These are phyloP conservation scores for Congeria kusceri DNA, from an alignment of 2,888 invertebrate species.

Conservation along the genomic window DNA sequence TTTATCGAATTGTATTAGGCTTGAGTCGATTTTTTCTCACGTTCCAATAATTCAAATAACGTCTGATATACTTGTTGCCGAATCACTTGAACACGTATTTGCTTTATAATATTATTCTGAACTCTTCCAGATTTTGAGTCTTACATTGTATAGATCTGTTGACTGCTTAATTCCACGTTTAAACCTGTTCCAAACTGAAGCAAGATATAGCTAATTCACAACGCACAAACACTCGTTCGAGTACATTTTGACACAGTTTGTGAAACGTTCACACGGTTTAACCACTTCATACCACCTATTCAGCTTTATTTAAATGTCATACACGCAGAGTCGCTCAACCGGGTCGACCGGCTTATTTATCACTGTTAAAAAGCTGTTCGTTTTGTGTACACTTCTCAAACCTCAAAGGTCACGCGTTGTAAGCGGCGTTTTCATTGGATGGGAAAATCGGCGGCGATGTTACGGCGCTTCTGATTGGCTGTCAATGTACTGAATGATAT, in stretches of 20 bases:
- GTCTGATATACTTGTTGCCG: too few species aligned
- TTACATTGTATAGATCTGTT: too few species aligned
- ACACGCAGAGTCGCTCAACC: not conserved
- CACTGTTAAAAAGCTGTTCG: constrained; percentile 35
- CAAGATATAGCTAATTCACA: too few species aligned
- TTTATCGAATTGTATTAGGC: not conserved
- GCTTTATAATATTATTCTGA: too few species aligned
- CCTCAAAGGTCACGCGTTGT: constrained; percentile 47
- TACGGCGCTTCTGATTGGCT: constrained; percentile 59
- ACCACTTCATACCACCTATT: not conserved
- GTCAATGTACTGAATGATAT: constrained; percentile 61
- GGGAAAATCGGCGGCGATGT: constrained; percentile 31
- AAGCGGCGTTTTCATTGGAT: constrained; percentile 48
- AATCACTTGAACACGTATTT: too few species aligned
- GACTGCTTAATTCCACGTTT: too few species aligned
- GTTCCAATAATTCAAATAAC: not conserved
- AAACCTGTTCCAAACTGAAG: too few species aligned
- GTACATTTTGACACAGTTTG: too few species aligned
- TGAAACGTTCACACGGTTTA: not conserved
- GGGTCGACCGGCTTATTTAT: constrained; percentile 14
- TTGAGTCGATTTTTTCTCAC: not conserved
- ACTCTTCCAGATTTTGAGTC: too few species aligned
- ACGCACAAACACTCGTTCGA: too few species aligned
- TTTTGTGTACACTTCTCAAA: constrained; percentile 42
- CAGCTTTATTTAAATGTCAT: not conserved